A percentile compares a stretch with the other conserved stretches of the same genome.
Conservation (phyloP, 1,140 invertebrate genomes). For the Parasteatoda tepidariorum region DNA sequence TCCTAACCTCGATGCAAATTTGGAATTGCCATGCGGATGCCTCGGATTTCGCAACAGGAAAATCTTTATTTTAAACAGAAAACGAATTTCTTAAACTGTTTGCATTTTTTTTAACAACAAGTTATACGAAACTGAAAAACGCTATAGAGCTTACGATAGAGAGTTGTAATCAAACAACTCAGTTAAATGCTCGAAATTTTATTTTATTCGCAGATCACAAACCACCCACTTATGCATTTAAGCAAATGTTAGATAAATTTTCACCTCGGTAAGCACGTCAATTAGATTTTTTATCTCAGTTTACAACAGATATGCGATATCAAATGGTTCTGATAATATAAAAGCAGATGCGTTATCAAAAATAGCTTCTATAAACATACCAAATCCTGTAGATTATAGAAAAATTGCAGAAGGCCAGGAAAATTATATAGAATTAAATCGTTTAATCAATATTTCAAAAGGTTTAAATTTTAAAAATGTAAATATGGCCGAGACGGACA, state of each 20-base stretch:
- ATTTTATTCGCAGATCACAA: conserved; percentile 65
- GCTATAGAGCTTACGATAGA: conserved; percentile 69
- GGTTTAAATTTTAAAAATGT: not conserved
- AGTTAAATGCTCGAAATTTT: conserved; percentile 68
- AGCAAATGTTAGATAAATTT: not conserved
- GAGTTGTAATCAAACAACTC: conserved; percentile 70
- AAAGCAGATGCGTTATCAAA: not conserved
- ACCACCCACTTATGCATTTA: conserved; percentile 64
- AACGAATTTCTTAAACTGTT: not conserved
- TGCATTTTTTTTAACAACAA: conserved; percentile 69
- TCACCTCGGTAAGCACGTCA: not conserved
- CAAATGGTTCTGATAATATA: not conserved
- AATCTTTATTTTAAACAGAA: not conserved
- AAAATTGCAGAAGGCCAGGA: not conserved
- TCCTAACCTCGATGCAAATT: not conserved
- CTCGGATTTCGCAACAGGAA: not conserved
- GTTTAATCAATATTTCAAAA: not conserved
- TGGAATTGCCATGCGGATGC: not conserved
- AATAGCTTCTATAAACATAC: not conserved
- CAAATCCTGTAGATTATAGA: not conserved
- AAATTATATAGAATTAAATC: not conserved
- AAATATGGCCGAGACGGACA: not conserved
- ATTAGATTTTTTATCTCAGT: not conserved
- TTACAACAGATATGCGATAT: not conserved
- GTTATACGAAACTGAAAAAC: conserved; percentile 64